Base-by-base conservation (phyloP, 2,113 vertebrate species). In the Semicossyphus pulcher region DNA sequence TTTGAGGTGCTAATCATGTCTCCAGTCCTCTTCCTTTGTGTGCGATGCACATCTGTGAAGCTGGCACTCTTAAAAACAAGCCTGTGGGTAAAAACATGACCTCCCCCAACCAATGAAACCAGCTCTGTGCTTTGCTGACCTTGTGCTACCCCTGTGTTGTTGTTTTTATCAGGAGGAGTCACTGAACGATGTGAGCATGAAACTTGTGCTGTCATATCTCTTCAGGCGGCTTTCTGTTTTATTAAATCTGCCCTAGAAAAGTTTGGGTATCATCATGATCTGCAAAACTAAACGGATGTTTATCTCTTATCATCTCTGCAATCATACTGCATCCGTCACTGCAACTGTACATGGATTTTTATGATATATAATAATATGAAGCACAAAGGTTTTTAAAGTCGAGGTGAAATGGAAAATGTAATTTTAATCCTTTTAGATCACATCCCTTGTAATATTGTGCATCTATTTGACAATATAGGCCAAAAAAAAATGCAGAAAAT, bases 71-170 rank as follows among this genome's bases (percentile, higher is more conserved):
- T 78, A 66, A 70, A 79, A 76, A 61, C 37, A 49, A 34, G 20
- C 21, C 59, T 69, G 25, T 6, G 5, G 54, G 53, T 15, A 44
- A 20, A 72, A 32, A 53, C 54, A 28, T 11, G 12, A 53, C 25
- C 20, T 18, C 11, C 61, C 1, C 1, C 37, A 72, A 32, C 87
- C 81, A 83, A 86, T 84, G 61, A 81, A 12, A 86, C 28, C n/a
- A 18, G 9, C 4, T 39, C 41, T 78, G 60, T 16, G 56, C 66
- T 79, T 53, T 78, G 49, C 26, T 83, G 87, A 89, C 78, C 78
- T 61, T 8, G n/a, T 11, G 3, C 1, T 81, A 51, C 42, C 80
- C 72, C 8, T 1, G 6, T 7, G 4, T 0, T 36, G 16, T 34
- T 75, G 29, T n/a, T 53, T 59, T 0, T 5, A 0, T 25, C 39